Base-by-base conservation (phyloP, 2,797 vertebrate genomes). In the Pterois miles region DNA sequence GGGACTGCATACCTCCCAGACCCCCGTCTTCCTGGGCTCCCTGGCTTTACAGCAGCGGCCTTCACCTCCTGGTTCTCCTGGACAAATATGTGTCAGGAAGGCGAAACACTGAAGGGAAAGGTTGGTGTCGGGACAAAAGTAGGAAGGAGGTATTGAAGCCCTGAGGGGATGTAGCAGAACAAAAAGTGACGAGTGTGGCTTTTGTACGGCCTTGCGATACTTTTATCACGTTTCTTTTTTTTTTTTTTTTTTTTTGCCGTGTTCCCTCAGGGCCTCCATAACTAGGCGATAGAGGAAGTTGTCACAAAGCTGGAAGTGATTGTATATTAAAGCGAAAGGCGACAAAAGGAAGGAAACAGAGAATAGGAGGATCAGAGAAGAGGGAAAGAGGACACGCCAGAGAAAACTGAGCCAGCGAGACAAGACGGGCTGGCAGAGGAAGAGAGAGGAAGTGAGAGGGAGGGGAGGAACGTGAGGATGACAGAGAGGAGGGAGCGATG, bases 261-360 rank as follows among this genome's bases (percentile, higher is more conserved):
- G 56, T 66, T n/a, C 72, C 82, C 75, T 67, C 22, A 20, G 89
- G 86, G 76, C 71, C 68, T 73, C 65, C 34, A 43, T 72, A 88
- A 83, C 69, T 69, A 86, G 81, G 71, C 48, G 5, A 80, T n/a
- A 71, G 67, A 78, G 74, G 71, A 82, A 80, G 89, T 72, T 80
- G 75, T 77, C 83, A 74, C 63, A 6, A 43, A 85, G 85, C 70
- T 82, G 62, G 52, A 82, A 81, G 68, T 66, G 78, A 83, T 70
- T 71, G 50, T 22, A 36, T 71, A 71, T 74, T 81, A 66, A 81
- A 86, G 78, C 9, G 43, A 72, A 76, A 78, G 59, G 38, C 18
- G 31, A 76, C 80, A 77, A 76, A 78, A 33, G 54, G 54, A 40
- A 34, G 9, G 54, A 69, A 80, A 71, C 54, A 43, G 36, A 78